Conservation (phyloP, 2,113 vertebrate genomes). For the Platycercus adscitus region DNA sequence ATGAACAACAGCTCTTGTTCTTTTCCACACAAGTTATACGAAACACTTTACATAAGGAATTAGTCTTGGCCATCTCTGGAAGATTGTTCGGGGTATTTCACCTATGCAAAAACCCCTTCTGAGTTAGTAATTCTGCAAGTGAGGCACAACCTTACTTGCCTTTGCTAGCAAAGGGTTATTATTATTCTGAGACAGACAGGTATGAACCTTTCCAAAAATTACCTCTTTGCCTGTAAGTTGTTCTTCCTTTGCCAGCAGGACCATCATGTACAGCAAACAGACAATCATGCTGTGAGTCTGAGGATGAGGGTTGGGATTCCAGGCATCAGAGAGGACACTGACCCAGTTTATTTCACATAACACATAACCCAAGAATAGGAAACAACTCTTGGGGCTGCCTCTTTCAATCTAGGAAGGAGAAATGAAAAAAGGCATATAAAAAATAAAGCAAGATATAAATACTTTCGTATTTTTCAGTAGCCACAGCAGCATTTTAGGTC, state of each 20-base stretch:
- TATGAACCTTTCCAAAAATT: slow-evolving; percentile 14
- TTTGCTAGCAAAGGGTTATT: background rate
- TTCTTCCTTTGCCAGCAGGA: slow-evolving; percentile 92
- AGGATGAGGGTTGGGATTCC: slow-evolving; percentile 77
- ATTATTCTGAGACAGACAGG: background rate
- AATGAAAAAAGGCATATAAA: background rate
- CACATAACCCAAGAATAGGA: slow-evolving; percentile 91
- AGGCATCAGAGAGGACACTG: slow-evolving; percentile 88
- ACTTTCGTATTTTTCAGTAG: background rate
- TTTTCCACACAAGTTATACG: background rate
- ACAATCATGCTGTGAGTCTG: slow-evolving; percentile 85
- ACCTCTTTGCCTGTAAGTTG: slow-evolving; percentile 84
- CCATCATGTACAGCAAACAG: slow-evolving; percentile 92
- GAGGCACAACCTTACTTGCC: background rate
- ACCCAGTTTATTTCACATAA: slow-evolving; percentile 97
- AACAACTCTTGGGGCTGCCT: slow-evolving; percentile 96
- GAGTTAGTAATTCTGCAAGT: background rate
- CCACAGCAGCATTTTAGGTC: background rate
- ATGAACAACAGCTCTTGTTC: background rate
- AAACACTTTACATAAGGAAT: background rate
- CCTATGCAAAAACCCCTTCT: background rate
- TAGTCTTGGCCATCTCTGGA: background rate
- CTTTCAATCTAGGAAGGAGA: slow-evolving; percentile 86
- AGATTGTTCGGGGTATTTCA: background rate
- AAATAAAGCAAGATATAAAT: background rate